Evolutionary conservation across 1,140 invertebrate species (phyloP), one percentile per base, ranked within the genome.

Genomic region (Anoplolepis gracilipes): DNA sequence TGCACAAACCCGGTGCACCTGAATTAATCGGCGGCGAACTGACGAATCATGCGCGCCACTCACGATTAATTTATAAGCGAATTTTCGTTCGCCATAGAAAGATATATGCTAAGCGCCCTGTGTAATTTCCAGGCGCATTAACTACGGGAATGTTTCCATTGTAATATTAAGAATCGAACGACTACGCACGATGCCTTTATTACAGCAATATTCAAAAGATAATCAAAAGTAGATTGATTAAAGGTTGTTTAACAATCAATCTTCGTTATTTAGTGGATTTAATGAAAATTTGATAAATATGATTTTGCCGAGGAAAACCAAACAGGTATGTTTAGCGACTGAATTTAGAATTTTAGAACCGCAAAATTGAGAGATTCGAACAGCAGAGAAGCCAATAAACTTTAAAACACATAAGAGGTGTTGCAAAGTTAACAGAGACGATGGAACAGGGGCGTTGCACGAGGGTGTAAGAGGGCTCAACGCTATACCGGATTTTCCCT

Each of bases 401-500:
- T 81, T 36, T 39, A 42, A 82, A 36, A 46, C 53, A 57, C 53
- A 42, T 59, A 59, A 42, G 62, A 81, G 53, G 30, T 36, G 30
- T n/a, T 42, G 36, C 36, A 33, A 59, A 73, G 78, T 69, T 61
- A 82, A 28, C 57, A 39, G 46, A 53, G 3, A 57, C 70, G 78
- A 85, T 36, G 75, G 33, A 70, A 86, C 57, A 77, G 77, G 87
- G 72, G 77, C 75, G 84, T 88, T 82, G 76, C 76, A 86, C 64
- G 84, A 49, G 46, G 42, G 65, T 49, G n/a, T 64, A 65, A 70
- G 75, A 85, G 59, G 62, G 70, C 61, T 78, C 84, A 59, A 65
- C 25, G 75, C n/a, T 82, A 86, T 46, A 87, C 78, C 85, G 81
- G 88, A 90, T 89, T 89, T 90, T 90, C 88, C 85, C 88, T 77